A percentile compares a stretch with the other conserved stretches of the same genome.
Evolutionary conservation across 2,113 vertebrate species (phyloP).

Genomic region (Tringa solitaria): DNA sequence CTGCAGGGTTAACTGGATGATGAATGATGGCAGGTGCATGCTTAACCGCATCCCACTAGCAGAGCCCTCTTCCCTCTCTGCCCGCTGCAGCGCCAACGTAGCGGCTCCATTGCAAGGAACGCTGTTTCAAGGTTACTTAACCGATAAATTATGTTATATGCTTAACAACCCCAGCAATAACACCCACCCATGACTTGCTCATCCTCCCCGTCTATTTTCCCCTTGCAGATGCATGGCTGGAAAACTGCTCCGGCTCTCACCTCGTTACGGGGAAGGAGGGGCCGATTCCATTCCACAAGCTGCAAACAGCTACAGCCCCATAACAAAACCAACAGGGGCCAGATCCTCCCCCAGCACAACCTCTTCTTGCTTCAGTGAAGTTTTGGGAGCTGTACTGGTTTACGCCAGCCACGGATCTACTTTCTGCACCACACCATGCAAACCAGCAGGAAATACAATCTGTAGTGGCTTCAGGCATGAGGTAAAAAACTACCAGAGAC

Average conservation of each 20-base stretch:
- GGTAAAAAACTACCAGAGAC: not conserved
- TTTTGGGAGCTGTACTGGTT: not conserved
- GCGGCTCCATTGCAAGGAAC: not conserved
- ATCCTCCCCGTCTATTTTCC: slow-evolving; percentile 30
- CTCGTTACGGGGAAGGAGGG: not conserved
- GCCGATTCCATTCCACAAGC: not conserved
- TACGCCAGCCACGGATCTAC: not conserved
- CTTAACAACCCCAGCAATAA: slow-evolving; percentile 31
- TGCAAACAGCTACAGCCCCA: not conserved
- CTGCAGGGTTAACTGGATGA: not conserved
- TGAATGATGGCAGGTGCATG: not conserved
- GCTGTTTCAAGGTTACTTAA: slow-evolving; percentile 58
- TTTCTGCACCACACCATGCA: not conserved
- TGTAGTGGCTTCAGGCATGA: not conserved
- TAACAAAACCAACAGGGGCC: not conserved
- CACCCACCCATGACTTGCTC: slow-evolving; percentile 29
- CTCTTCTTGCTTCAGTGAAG: not conserved
- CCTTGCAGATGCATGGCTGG: not conserved
- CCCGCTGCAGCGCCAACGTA: not conserved
- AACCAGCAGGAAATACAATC: not conserved
- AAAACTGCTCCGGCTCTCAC: not conserved
- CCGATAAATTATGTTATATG: slow-evolving; percentile 45
- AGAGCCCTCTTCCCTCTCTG: not conserved
- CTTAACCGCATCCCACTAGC: not conserved
- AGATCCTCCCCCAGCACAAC: not conserved